Evolutionary conservation across 2,888 invertebrate species (phyloP), one percentile per base, ranked within the genome.

Genomic region (Holacanthella duospinosa): DNA sequence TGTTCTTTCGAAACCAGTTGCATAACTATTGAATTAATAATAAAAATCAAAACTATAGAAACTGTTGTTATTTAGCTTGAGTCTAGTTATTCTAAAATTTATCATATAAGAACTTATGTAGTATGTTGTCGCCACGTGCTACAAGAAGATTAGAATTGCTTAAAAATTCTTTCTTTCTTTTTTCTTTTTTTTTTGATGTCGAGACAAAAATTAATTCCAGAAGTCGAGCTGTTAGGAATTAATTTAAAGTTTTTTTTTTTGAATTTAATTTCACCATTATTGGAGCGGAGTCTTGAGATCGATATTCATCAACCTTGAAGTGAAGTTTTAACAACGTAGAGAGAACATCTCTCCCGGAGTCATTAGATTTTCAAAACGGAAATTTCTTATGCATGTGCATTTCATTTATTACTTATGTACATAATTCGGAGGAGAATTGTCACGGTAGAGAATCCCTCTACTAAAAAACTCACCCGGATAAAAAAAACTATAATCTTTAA

Each of bases 301-400:
- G 48, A 48, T 48, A 48, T 4, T 9, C 6, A 48, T 48, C 48
- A 48, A 48, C 48, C 48, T 48, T 48, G 48, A 21, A 21, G 21
- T 9, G 48, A 21, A 21, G n/a, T 48, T n/a, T 48, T 48, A n/a
- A 48, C 36, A 36, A 36, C 6, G 36, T 36, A 21, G 48, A 48
- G 21, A 48, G 12, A 4, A 9, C 21, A 6, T 16, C 6, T 36
- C 36, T 9, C 36, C 36, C 36, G 36, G 9, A 6, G 16, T 48
- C 67, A 72, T 72, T 72, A 68, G 70, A 68, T 68, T 68, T 68
- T 71, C 72, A 69, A 72, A 72, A 64, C 65, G 64, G 65, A 71
- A 70, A 69, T 72, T 72, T 69, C 70, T 72, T 72, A 72, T 72
- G 72, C 70, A 72, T 72, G 72, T 72, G 72, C 72, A 72, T 72